Evolutionary conservation across 92 coral and sea anemone species (phyloP).

Genomic region (Diadumene lineata): DNA sequence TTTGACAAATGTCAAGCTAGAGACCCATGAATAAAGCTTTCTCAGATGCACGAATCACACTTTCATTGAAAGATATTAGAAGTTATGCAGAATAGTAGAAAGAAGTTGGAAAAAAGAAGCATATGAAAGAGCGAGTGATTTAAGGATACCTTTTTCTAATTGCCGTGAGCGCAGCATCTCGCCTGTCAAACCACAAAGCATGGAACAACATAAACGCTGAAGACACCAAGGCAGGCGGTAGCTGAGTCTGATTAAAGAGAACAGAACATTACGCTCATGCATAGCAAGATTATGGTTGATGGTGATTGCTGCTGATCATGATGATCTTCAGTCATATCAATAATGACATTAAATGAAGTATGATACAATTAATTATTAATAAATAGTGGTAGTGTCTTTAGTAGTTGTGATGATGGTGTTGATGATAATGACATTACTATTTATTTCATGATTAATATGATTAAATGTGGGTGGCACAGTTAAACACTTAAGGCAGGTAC

Average conservation of each 20-base stretch:
- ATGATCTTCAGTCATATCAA: background rate
- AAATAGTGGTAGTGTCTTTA: background rate
- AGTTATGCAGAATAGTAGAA: too few relatives aligned
- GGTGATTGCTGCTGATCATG: background rate
- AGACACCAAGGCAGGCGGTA: slow-evolving; percentile 70
- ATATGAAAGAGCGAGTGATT: background rate
- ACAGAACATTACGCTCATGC: too few relatives aligned
- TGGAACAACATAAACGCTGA: slow-evolving; percentile 76
- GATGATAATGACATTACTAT: background rate
- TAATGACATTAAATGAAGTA: background rate
- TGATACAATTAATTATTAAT: background rate
- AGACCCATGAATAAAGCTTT: too few relatives aligned
- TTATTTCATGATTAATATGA: background rate
- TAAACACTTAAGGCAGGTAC: too few relatives aligned
- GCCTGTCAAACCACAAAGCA: slow-evolving; percentile 91
- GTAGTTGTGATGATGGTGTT: background rate
- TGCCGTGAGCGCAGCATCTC: slow-evolving; percentile 88
- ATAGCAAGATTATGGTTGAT: too few relatives aligned
- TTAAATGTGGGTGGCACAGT: too few relatives aligned
- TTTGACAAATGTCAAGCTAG: too few relatives aligned
- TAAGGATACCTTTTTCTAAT: slow-evolving; percentile 72
- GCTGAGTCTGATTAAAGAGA: slow-evolving; percentile 36
- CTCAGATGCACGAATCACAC: too few relatives aligned
- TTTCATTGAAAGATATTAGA: too few relatives aligned
- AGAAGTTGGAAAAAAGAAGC: background rate